phyloP scores from a whole-genome alignment of 2,113 vertebrate species.

The rat (Rattus norvegicus) region GRCr8 NC_086035.1:66459501-66460000 shows the following conservation, averaged over 20 bases:
- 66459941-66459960: not conserved
- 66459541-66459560: slow-evolving; percentile 90
- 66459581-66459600: slow-evolving; percentile 93
- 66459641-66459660: slow-evolving; percentile 89
- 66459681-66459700: slow-evolving; percentile 93
- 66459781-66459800: slow-evolving; percentile 94
- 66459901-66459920: no score
- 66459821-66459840: slow-evolving; percentile 90
- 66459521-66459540: slow-evolving; percentile 91
- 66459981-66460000: slow-evolving; percentile 72
- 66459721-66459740: slow-evolving; percentile 94
- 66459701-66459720: no score
- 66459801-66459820: slow-evolving; percentile 92
- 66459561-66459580: slow-evolving; percentile 93
- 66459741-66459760: slow-evolving; percentile 97
- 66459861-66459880: slow-evolving; percentile 67
- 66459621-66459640: slow-evolving; percentile 88
- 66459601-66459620: slow-evolving; percentile 94
- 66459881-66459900: slow-evolving; percentile 74
- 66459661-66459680: slow-evolving; percentile 91
- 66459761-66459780: slow-evolving; percentile 94
- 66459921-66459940: slow-evolving; percentile 14
- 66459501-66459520: slow-evolving; percentile 82
- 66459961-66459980: not conserved
- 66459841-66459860: slow-evolving; percentile 70